Evolutionary conservation across 2,113 vertebrate species (phyloP).

Genomic region (Anser cygnoides): DNA sequence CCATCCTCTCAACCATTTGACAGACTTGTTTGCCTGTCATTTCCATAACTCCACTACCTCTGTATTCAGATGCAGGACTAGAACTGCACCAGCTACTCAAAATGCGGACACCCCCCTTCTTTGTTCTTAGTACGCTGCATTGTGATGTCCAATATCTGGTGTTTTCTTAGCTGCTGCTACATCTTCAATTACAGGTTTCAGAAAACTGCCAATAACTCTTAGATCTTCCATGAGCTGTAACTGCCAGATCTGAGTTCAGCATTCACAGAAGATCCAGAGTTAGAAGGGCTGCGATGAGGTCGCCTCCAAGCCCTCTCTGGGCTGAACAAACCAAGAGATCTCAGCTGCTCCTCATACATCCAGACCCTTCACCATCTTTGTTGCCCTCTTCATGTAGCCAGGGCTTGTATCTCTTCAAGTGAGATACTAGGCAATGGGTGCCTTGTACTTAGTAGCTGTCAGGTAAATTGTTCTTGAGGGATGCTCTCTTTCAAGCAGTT

Average conservation of each 20-base stretch:
- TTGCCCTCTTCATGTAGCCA: neutral
- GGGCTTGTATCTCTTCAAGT: neutral
- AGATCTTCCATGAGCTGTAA: neutral
- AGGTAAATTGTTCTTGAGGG: slow-evolving; percentile 2
- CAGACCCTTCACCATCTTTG: neutral
- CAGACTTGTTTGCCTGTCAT: neutral
- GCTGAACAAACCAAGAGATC: too few relatives aligned
- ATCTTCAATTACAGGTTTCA: neutral
- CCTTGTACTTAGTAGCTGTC: neutral
- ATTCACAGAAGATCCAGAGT: neutral
- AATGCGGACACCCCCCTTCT: neutral
- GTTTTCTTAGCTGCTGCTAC: neutral
- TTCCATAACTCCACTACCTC: neutral
- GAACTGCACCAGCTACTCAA: neutral
- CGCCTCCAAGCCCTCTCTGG: too few relatives aligned
- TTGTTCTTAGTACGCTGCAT: neutral
- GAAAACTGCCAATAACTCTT: neutral
- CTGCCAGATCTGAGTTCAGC: neutral
- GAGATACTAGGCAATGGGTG: neutral
- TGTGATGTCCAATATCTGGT: neutral
- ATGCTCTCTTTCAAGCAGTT: neutral
- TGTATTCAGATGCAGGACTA: neutral
- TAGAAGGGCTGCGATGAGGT: neutral
- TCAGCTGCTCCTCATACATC: too few relatives aligned
- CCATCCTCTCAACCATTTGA: neutral